These are phyloP conservation scores for Apotomis turbidana DNA, from an alignment of 2,888 invertebrate species.

Conservation along the genomic window DNA sequence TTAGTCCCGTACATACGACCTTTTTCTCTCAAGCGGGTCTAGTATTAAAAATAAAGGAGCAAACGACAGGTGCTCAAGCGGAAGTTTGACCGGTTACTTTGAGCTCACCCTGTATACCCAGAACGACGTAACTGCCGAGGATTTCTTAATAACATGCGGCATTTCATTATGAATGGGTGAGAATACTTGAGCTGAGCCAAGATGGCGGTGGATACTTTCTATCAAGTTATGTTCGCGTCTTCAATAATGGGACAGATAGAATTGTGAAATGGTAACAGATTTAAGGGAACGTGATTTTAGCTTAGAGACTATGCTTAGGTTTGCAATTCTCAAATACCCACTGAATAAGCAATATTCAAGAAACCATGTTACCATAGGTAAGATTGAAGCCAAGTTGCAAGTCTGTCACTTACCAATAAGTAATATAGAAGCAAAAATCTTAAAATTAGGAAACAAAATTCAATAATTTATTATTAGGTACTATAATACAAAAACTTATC, in stretches of 20 bases:
- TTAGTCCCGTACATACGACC: not conserved
- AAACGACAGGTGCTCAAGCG: constrained; percentile 46
- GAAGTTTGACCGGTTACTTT: constrained; percentile 46
- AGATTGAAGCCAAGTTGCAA: too few relatives aligned
- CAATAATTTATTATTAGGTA: too few relatives aligned
- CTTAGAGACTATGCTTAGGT: too few relatives aligned
- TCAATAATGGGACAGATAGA: not conserved
- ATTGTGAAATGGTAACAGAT: not conserved
- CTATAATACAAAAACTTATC: too few relatives aligned
- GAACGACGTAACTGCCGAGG: not conserved
- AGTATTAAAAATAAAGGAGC: constrained; percentile 44
- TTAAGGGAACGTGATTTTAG: not conserved
- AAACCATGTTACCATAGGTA: too few relatives aligned
- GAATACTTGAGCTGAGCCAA: constrained; percentile 21
- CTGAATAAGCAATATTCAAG: too few relatives aligned
- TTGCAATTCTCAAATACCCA: too few relatives aligned
- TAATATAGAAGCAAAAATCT: too few relatives aligned
- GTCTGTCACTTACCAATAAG: too few relatives aligned
- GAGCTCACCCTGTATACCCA: not conserved
- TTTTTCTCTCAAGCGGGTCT: constrained; percentile 25
- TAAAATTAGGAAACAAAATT: too few relatives aligned
- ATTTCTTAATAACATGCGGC: not conserved
- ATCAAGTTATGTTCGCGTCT: constrained; percentile 11
- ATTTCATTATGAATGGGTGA: not conserved
- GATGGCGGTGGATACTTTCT: constrained; percentile 31